A percentile compares a stretch with the other conserved stretches of the same genome.
Evolutionary conservation across 2,113 vertebrate species (phyloP).

Genomic region (Narcine bancroftii): DNA sequence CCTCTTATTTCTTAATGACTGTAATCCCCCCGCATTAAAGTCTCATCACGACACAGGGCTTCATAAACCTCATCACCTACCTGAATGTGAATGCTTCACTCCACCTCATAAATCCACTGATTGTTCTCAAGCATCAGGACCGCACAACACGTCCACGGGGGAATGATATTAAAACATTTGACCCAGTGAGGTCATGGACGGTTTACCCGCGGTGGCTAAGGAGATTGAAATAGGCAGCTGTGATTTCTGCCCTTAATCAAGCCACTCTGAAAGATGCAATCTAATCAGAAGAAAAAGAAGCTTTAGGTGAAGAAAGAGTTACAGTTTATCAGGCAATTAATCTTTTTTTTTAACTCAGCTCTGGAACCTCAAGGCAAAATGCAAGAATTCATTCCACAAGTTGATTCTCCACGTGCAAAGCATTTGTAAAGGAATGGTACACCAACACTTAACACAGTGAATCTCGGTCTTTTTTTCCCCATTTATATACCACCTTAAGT

Average conservation of each 20-base stretch:
- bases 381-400: not conserved
- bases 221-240: constrained; percentile 4
- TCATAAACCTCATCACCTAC: not conserved
- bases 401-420: not conserved
- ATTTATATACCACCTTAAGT: too few species aligned
- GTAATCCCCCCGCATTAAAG: not conserved
- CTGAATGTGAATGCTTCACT: not conserved
- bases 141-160: not conserved
- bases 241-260: not conserved
- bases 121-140: not conserved
- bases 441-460: too few species aligned
- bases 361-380: not conserved
- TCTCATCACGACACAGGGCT: not conserved
- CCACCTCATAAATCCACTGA: not conserved
- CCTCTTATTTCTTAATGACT: not conserved
- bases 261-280: not conserved
- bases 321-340: not conserved
- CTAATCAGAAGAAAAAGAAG: not conserved
- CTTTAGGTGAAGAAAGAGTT: not conserved
- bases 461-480: too few species aligned
- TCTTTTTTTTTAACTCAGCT: not conserved
- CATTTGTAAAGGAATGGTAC: not conserved
- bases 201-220: not conserved
- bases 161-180: not conserved
- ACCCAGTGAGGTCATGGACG: not conserved